Percentiles rank a stretch among this genome's conserved stretches.
Evolutionary conservation across 2,888 invertebrate species (phyloP).

Genomic region (Nomada lathburiana): DNA sequence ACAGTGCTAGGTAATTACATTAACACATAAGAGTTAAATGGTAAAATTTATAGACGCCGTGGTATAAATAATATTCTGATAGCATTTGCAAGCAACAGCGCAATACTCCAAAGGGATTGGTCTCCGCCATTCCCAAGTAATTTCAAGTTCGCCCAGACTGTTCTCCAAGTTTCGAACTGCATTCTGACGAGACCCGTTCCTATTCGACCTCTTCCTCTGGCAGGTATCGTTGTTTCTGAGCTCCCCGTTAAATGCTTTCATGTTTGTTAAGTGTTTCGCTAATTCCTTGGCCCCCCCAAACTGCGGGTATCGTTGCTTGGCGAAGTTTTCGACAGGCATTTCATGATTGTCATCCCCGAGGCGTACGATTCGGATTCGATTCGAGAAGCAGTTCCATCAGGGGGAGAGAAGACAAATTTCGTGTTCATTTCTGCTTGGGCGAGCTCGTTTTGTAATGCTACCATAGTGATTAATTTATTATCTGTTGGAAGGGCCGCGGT

Average conservation of each 20-base stretch:
- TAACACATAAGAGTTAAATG: too few species aligned
- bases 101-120: conserved; percentile 3
- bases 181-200: conserved; percentile 54
- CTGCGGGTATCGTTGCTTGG: conserved; percentile 20
- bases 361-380: conserved; percentile 21
- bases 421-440: conserved; percentile 38
- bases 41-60: too few species aligned
- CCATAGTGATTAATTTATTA: background rate
- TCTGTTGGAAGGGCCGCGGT: too few species aligned
- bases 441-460: conserved; percentile 25
- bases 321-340: conserved; percentile 31
- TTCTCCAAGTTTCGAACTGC: conserved; percentile 41
- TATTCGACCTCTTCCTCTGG: conserved; percentile 48
- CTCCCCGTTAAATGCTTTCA: conserved; percentile 48
- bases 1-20: too few species aligned
- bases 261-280: conserved; percentile 59
- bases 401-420: conserved; percentile 16
- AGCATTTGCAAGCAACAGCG: too few species aligned
- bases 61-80: too few species aligned
- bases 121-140: conserved; percentile 38
- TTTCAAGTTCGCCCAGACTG: conserved; percentile 50
- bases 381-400: background rate
- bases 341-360: conserved; percentile 41
- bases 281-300: conserved; percentile 39
- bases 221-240: conserved; percentile 40